Conservation (phyloP, 2,113 vertebrate genomes). For the Toxotes jaculatrix region DNA sequence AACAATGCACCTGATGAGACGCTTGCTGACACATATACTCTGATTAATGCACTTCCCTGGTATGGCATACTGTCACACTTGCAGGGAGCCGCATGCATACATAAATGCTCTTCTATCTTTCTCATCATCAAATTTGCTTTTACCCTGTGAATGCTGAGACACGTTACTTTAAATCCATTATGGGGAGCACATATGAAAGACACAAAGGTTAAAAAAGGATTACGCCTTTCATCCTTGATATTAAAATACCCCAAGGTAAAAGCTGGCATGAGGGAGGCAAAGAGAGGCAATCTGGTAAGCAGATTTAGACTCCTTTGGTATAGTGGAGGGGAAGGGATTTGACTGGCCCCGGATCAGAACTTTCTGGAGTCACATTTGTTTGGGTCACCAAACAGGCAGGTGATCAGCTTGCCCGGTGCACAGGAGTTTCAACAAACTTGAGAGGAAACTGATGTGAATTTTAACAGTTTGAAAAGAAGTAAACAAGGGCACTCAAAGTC, state of each 20-base stretch:
- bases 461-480: constrained; percentile 3
- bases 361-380: constrained; percentile 29
- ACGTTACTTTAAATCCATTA: constrained; percentile 69
- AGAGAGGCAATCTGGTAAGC: constrained; percentile 74
- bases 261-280: constrained; percentile 50
- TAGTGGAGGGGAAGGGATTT: constrained; percentile 45
- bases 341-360: constrained; percentile 33
- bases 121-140: constrained; percentile 40
- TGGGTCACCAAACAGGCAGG: constrained; percentile 49
- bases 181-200: constrained; percentile 50
- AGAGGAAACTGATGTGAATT: neutral
- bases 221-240: constrained; percentile 70
- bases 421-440: constrained; percentile 6
- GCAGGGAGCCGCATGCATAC: neutral
- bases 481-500: constrained; percentile 15
- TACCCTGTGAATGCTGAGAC: constrained; percentile 4
- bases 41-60: constrained; percentile 15
- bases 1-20: constrained; percentile 2
- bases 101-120: constrained; percentile 20
- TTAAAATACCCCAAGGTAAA: constrained; percentile 70
- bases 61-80: neutral
- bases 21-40: neutral
- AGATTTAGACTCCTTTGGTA: constrained; percentile 71
- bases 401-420: constrained; percentile 45
- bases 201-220: constrained; percentile 76